Conservation (phyloP, 2,888 invertebrate genomes). For the Torymus texanus region DNA sequence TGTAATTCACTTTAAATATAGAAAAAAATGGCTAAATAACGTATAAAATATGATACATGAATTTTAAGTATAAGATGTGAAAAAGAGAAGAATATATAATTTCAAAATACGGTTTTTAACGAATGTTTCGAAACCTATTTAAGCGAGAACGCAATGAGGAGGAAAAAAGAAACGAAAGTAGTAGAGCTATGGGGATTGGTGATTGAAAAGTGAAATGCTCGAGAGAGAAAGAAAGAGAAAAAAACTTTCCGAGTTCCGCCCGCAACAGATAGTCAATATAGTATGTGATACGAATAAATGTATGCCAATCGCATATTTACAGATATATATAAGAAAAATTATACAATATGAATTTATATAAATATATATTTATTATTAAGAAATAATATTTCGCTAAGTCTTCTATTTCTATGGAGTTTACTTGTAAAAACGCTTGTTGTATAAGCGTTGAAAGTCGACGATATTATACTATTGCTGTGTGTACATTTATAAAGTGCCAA, state of each 20-base stretch:
- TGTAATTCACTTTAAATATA: slow-evolving; percentile 10
- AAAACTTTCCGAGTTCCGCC: slow-evolving; percentile 66
- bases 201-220: slow-evolving; percentile 55
- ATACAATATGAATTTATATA: slow-evolving; percentile 68
- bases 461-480: slow-evolving; percentile 34
- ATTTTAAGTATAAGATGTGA: background rate
- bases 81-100: slow-evolving; percentile 9
- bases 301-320: slow-evolving; percentile 69
- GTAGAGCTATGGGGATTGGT: slow-evolving; percentile 57
- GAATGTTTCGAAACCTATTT: slow-evolving; percentile 32
- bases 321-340: slow-evolving; percentile 46
- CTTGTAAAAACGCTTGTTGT: slow-evolving; percentile 61
- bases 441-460: slow-evolving; percentile 51
- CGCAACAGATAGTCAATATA: slow-evolving; percentile 75
- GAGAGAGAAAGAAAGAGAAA: slow-evolving; percentile 32
- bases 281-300: slow-evolving; percentile 74
- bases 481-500: slow-evolving; percentile 54
- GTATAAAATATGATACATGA: slow-evolving; percentile 13
- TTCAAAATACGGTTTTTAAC: slow-evolving; percentile 2
- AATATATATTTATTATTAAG: slow-evolving; percentile 64
- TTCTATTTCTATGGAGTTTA: slow-evolving; percentile 67
- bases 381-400: slow-evolving; percentile 59
- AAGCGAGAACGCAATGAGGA: slow-evolving; percentile 49
- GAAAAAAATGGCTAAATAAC: slow-evolving; percentile 22
- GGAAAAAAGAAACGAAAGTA: slow-evolving; percentile 59